These are phyloP conservation scores for Adrianichthys oophorus DNA, from an alignment of 2,797 vertebrate species.

Conservation along the genomic window DNA sequence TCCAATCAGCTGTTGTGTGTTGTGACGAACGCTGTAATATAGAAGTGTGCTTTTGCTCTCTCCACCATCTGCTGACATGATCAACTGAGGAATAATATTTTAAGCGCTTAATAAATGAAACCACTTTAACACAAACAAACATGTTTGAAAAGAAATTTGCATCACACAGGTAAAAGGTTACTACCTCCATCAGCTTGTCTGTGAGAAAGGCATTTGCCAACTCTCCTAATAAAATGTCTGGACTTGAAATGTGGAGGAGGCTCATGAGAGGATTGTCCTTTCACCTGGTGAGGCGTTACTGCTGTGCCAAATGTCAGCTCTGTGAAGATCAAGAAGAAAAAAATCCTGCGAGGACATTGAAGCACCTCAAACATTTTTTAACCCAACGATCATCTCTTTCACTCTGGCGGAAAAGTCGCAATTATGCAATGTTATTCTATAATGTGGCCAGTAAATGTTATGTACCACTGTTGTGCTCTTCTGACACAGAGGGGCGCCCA, in stretches of 20 bases:
- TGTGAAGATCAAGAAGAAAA: slow-evolving; percentile 33
- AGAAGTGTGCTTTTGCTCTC: neutral
- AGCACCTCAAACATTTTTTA: slow-evolving; percentile 19
- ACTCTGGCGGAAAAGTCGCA: neutral
- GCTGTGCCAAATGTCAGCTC: slow-evolving; percentile 57
- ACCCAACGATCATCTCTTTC: slow-evolving; percentile 12
- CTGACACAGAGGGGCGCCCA: neutral
- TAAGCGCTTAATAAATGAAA: slow-evolving; percentile 4
- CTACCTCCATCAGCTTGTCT: slow-evolving; percentile 15
- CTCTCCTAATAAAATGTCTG: slow-evolving; percentile 58
- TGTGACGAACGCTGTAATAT: neutral
- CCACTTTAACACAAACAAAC: neutral
- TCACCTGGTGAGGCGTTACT: slow-evolving; percentile 40
- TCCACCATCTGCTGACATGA: neutral
- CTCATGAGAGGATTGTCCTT: slow-evolving; percentile 45
- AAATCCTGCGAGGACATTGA: slow-evolving; percentile 21
- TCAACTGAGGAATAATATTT: neutral
- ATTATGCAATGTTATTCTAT: slow-evolving; percentile 3
- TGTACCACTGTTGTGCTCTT: neutral
- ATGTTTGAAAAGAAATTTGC: slow-evolving; percentile 25
- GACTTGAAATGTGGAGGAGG: slow-evolving; percentile 53
- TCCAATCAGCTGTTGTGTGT: neutral
- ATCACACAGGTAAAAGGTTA: slow-evolving; percentile 50
- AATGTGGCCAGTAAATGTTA: slow-evolving; percentile 8
- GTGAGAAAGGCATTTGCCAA: slow-evolving; percentile 34